Evolutionary conservation across 2,113 vertebrate species (phyloP).

Genomic region (Silurus meridionalis): DNA sequence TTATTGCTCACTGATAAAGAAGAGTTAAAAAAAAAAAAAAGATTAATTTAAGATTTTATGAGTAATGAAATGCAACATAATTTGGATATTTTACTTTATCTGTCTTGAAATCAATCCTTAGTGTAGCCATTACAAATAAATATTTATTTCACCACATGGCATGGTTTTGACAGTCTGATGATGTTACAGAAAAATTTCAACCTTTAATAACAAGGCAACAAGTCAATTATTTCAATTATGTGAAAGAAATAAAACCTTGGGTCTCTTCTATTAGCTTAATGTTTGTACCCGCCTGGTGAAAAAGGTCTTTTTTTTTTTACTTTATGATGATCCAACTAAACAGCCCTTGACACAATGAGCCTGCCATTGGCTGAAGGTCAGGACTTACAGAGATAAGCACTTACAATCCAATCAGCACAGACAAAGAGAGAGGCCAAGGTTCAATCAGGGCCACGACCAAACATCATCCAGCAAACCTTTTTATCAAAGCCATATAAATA

Average conservation of each 20-base stretch:
- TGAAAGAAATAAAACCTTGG: no score
- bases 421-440: not conserved
- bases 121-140: no score
- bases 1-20: not conserved
- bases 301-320: not conserved
- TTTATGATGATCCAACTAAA: slow-evolving; percentile 9
- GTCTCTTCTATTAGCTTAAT: not conserved
- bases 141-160: not conserved
- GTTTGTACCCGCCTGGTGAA: not conserved
- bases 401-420: slow-evolving; percentile 16
- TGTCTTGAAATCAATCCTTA: not conserved
- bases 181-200: not conserved
- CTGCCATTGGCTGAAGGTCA: slow-evolving; percentile 15
- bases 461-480: slow-evolving; percentile 8
- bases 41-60: not conserved
- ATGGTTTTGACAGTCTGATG: not conserved
- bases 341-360: not conserved
- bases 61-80: not conserved
- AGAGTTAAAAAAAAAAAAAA: not conserved
- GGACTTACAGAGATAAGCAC: not conserved
- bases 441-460: not conserved
- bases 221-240: not conserved
- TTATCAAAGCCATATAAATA: slow-evolving; percentile 33
- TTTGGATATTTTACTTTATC: not conserved
- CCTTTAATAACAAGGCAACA: not conserved